Base-by-base conservation (phyloP, 1,140 invertebrate species). In the Trachymyrmex cornetzi region DNA sequence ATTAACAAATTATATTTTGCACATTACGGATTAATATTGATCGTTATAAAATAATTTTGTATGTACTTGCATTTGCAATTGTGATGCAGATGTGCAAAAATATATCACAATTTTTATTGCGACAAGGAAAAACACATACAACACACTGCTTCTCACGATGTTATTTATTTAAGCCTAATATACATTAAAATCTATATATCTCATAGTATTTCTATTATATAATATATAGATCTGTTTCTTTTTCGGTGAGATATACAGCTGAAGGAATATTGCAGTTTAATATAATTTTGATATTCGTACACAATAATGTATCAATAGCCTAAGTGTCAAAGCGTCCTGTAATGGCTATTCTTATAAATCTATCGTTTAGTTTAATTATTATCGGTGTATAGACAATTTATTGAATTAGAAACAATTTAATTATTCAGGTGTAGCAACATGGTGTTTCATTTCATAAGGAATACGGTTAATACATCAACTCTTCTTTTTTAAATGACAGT, bases 261-360 rank as follows among this genome's bases (percentile, higher is more conserved):
- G 24, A 91, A 84, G 16, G 50, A 82, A 86, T 89, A 80, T 89
- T 88, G 79, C 79, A 81, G 71, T 86, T 89, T 69, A 87, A 82
- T 24, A 80, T 69, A 86, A 85, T 66, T 66, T 9, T 55, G 48
- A 74, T 88, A 90, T 81, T 90, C 71, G 55, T 89, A 87, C 57
- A 53, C 44, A 80, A 91, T 90, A 85, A 79, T 77, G 66, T 71
- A 66, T 88, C 67, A 89, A 91, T 57, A 72, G 80, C 94, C 97
- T 98, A 95, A 96, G 96, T 96, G 94, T 64, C 72, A 30, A 77
- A 85, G 85, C 86, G 61, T 81, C 61, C 19, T 74, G 24, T n/a
- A 50, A 57, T 72, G n/a, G 67, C 67, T 82, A 74, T 53, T 53
- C 77, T 82, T 82, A 74, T 19, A 61, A 82, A 84, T 63, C 66